phyloP scores from a whole-genome alignment of 2,797 vertebrate genomes.

The Paratrypauchen microcephalus region DNA sequence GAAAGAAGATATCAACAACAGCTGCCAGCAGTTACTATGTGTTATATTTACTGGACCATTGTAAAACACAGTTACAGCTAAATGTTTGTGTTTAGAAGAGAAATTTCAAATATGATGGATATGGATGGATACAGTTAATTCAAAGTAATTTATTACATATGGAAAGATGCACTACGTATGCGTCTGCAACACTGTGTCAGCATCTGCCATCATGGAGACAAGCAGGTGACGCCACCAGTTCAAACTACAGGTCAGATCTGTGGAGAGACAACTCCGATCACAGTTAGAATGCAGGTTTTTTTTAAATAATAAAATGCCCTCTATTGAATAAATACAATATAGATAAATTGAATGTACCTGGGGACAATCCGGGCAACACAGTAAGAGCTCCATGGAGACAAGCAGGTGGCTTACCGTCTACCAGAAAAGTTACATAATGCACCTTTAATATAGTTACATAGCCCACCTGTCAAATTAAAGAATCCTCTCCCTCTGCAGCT shows the following conservation, averaged over 20 bases:
- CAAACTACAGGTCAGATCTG: not conserved
- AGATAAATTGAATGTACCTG: no score
- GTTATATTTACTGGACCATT: slow-evolving; percentile 1
- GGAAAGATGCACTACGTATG: no score
- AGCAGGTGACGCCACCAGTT: not conserved
- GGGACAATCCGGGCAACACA: not conserved
- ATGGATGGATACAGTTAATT: not conserved
- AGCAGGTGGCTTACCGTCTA: not conserved
- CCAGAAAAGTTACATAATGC: not conserved
- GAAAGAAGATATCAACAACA: slow-evolving; percentile 7
- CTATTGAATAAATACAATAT: no score
- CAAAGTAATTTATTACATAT: not conserved
- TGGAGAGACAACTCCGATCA: no score
- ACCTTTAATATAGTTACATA: slow-evolving; percentile 51
- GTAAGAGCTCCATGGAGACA: not conserved
- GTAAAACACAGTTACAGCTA: slow-evolving; percentile 1
- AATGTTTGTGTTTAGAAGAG: slow-evolving; percentile 1
- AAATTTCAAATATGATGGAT: not conserved
- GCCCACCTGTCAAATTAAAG: slow-evolving; percentile 51
- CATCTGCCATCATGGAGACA: not conserved
- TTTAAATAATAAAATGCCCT: no score
- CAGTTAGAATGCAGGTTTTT: no score
- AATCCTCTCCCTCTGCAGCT: slow-evolving; percentile 20
- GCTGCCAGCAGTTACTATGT: slow-evolving; percentile 5
- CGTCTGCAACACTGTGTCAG: no score